Evolutionary conservation across 1,140 invertebrate species (phyloP).

Genomic region (Drosophila azteca): DNA sequence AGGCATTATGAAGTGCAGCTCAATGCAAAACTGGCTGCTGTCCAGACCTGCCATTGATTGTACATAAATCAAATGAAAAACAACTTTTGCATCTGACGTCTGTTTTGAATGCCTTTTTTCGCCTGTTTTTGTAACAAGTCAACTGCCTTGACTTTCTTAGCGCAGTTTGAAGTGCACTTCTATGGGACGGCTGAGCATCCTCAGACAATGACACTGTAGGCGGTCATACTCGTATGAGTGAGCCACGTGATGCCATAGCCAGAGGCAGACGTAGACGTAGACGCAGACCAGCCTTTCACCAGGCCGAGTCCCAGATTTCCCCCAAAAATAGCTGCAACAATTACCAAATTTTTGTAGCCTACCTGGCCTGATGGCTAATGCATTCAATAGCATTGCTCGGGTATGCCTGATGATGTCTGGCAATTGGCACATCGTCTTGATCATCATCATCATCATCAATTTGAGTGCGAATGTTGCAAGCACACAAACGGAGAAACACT

Average conservation of each 20-base stretch:
- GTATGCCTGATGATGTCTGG: slow-evolving; percentile 42
- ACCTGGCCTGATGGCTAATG: slow-evolving; percentile 14
- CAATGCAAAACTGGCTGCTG: slow-evolving; percentile 57
- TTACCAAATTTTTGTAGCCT: slow-evolving; percentile 52
- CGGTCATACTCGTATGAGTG: background rate
- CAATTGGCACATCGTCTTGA: slow-evolving; percentile 66
- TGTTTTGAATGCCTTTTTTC: slow-evolving; percentile 10
- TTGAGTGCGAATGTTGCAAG: slow-evolving; percentile 71
- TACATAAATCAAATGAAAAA: slow-evolving; percentile 67
- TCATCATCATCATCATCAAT: slow-evolving; percentile 59
- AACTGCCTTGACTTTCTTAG: slow-evolving; percentile 72
- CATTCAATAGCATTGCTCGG: slow-evolving; percentile 59
- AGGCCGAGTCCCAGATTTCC: slow-evolving; percentile 14
- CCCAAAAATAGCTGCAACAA: slow-evolving; percentile 54
- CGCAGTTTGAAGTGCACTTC: slow-evolving; percentile 32
- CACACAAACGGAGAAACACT: slow-evolving; percentile 38
- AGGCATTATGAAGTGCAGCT: slow-evolving; percentile 36
- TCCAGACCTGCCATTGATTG: slow-evolving; percentile 39
- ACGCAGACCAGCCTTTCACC: slow-evolving; percentile 54
- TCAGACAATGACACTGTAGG: slow-evolving; percentile 22
- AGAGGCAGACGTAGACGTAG: slow-evolving; percentile 21
- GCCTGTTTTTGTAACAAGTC: slow-evolving; percentile 30
- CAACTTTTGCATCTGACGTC: slow-evolving; percentile 59
- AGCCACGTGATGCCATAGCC: slow-evolving; percentile 20
- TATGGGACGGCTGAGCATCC: slow-evolving; percentile 39